Evolutionary conservation across 2,888 invertebrate species (phyloP), one percentile per base, ranked within the genome.

Genomic region (Dione juno): DNA sequence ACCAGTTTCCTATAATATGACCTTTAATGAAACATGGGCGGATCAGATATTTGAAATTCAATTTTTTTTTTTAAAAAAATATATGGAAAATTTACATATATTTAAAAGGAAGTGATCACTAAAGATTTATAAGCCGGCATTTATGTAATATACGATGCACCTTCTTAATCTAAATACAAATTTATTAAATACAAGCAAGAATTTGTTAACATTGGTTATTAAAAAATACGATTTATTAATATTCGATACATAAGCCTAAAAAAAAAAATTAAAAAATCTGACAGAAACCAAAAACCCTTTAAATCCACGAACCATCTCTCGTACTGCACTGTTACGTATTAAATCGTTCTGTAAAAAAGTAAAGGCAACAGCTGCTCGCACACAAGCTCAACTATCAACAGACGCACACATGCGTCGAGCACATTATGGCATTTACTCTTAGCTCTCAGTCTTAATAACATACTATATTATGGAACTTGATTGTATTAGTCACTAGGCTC

Each of bases 281-380:
- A 54, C 10, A 10, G 35, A 54, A 54, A 54, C 35, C 0, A 57
- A 57, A 48, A 57, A 37, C 57, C 57, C 57, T 57, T 37, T 11
- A 57, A 54, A 61, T 28, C 28, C 1, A n/a, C 14, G 14, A 45
- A 37, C 35, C 37, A 40, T 19, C 75, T 74, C 75, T 65, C 45
- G 10, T 66, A 67, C 70, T 67, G 70, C 58, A 65, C 77, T 78
- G 78, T 81, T 79, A 81, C 78, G 77, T 80, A 78, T 80, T 80
- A 79, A 78, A 80, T 73, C 75, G 69, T 59, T 59, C 58, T 28
- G 65, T 73, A 73, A 72, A 28, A 77, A 78, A 79, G 67, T 67
- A 57, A 77, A 80, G 74, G 74, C 75, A 79, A 76, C 75, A 66
- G 70, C 65, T 76, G 79, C 79, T 80, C 78, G 80, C 79, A 74